Evolutionary conservation across 2,113 vertebrate genomes (phyloP), one percentile per base, ranked within the genome.

Genomic region (Scatophagus argus): DNA sequence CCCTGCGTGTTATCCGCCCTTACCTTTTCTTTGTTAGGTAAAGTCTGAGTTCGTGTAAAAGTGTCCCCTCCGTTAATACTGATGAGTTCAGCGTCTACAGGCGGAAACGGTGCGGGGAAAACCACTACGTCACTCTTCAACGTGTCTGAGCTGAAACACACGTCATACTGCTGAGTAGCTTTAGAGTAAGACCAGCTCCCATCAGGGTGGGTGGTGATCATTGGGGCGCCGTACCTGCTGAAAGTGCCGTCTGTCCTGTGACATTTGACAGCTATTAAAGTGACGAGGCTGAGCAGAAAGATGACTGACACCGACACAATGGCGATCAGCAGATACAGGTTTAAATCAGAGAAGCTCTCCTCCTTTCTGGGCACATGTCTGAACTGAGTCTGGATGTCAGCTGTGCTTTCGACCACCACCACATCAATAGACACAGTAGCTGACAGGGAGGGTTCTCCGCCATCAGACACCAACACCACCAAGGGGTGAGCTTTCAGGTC

Each of bases 111-210:
- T 0, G 81, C 67, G 0, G 91, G 92, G 25, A 89, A 92, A 10
- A 94, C 90, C 9, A 90, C 73, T 23, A 90, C 60, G 68, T 91
- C 90, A 86, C 90, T 91, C 79, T 89, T 91, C 49, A 88, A 91
- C 11, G 88, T 90, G 82, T 92, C 90, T 63, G 90, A 90, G 59
- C 88, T 90, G 80, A 88, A 91, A 55, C 91, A 90, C 66, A 89
- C 87, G 83, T 91, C 90, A 64, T 90, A 90, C 84, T 90, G 90
- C 79, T 87, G 90, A 69, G 86, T 90, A 67, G 87, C 60, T 66
- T 91, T 90, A 2, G 88, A 89, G 74, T 90, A 91, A 86, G 87
- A 89, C 87, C 91, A 92, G 77, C 82, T 92, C 41, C 88, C 90
- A 79, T 84, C 59, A 84, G 76, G 44, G 67, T 85, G 17, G 75